Evolutionary conservation across 2,797 vertebrate species (phyloP).

Genomic region (Antrozous pallidus): DNA sequence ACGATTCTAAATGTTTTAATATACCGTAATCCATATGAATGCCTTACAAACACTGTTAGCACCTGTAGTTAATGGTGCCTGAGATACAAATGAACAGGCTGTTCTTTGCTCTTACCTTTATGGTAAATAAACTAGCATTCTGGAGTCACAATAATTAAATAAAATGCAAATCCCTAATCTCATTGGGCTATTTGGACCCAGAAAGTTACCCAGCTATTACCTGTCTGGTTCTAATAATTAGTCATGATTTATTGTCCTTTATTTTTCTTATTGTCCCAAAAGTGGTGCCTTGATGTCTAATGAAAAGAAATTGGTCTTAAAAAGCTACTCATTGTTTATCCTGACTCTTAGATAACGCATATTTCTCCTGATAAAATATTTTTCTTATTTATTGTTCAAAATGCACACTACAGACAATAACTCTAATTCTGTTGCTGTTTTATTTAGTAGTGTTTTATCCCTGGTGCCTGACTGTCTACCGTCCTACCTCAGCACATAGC

Average conservation of each 20-base stretch:
- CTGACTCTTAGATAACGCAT: constrained; percentile 91
- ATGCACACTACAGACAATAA: constrained; percentile 86
- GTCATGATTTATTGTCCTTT: constrained; percentile 87
- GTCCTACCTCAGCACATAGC: constrained; percentile 98
- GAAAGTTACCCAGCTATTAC: constrained; percentile 88
- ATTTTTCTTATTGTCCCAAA: constrained; percentile 87
- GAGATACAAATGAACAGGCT: constrained; percentile 77
- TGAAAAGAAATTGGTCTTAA: constrained; percentile 89
- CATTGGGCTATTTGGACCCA: constrained; percentile 85
- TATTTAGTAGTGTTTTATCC: constrained; percentile 88
- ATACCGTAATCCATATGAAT: constrained; percentile 73
- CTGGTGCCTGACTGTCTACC: constrained; percentile 97
- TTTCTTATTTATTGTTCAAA: constrained; percentile 97
- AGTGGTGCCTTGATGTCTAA: constrained; percentile 97
- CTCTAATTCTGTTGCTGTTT: constrained; percentile 87
- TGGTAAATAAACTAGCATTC: constrained; percentile 84
- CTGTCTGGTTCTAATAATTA: constrained; percentile 88
- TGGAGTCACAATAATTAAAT: constrained; percentile 85
- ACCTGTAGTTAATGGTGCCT: constrained; percentile 84
- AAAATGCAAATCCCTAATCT: constrained; percentile 87
- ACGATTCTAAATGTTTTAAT: constrained; percentile 71
- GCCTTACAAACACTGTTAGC: constrained; percentile 76
- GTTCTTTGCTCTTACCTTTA: constrained; percentile 83
- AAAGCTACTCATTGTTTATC: constrained; percentile 88
- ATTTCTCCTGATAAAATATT: constrained; percentile 96